Evolutionary conservation across 2,888 invertebrate species (phyloP).

Genomic region (Drosophila mimetica): DNA sequence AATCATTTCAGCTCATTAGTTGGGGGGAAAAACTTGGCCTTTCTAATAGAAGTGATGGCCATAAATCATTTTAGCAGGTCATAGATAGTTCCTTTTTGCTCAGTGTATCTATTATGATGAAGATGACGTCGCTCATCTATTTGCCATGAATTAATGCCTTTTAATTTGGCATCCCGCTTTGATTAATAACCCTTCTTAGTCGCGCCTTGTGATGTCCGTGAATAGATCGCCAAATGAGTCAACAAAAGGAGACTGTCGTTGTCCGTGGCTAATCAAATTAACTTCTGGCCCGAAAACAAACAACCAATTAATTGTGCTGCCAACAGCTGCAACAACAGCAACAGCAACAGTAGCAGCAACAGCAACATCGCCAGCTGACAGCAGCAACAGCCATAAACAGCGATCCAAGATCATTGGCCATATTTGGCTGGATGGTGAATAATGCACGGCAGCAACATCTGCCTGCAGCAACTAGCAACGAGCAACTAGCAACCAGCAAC

Average conservation of each 20-base stretch:
- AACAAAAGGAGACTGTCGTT: conserved; percentile 32
- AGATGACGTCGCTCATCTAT: conserved; percentile 46
- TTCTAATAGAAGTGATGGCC: background rate
- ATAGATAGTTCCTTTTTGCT: background rate
- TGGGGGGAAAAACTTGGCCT: background rate
- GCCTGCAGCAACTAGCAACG: background rate
- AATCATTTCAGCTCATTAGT: conserved; percentile 3
- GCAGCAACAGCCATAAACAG: conserved; percentile 12
- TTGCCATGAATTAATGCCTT: conserved; percentile 64
- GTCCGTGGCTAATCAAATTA: conserved; percentile 70
- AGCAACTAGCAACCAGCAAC: conserved; percentile 10
- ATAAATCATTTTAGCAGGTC: background rate
- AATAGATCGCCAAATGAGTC: conserved; percentile 17
- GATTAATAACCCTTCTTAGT: conserved; percentile 63
- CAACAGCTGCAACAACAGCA: conserved; percentile 20
- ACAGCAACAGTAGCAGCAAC: background rate
- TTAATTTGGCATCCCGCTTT: conserved; percentile 64
- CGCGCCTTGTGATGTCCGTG: conserved; percentile 38
- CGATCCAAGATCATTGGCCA: conserved; percentile 41
- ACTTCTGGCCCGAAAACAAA: conserved; percentile 34
- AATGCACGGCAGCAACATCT: conserved; percentile 17
- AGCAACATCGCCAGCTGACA: conserved; percentile 9
- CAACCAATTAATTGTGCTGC: conserved; percentile 34
- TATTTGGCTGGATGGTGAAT: conserved; percentile 23
- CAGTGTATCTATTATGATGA: conserved; percentile 15